These are phyloP conservation scores for Akabosia matsudoensis DNA, from an alignment of 1,140 invertebrate species.

Conservation along the genomic window DNA sequence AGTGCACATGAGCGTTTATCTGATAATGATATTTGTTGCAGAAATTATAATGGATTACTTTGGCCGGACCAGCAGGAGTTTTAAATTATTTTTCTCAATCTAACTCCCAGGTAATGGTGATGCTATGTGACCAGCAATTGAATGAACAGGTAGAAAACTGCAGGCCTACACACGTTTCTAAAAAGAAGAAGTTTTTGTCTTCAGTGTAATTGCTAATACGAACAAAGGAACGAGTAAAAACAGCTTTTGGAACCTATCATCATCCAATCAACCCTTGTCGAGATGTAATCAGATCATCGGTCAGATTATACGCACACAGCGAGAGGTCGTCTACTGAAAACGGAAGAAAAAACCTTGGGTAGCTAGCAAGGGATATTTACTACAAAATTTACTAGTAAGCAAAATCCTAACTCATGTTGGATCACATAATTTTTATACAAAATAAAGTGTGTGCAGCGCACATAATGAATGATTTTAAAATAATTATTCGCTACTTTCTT, in stretches of 20 bases:
- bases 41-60: neutral
- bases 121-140: neutral
- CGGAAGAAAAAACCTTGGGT: no score
- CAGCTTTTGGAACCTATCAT: constrained; percentile 22
- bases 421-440: no score
- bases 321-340: neutral
- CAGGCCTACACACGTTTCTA: neutral
- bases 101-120: no score
- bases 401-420: no score
- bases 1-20: no score
- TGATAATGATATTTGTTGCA: neutral
- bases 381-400: no score
- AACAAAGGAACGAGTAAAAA: neutral
- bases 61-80: no score
- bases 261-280: constrained; percentile 18
- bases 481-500: no score
- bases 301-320: constrained; percentile 1
- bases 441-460: no score
- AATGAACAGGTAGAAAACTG: neutral
- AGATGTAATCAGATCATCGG: constrained; percentile 13
- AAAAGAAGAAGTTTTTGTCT: neutral
- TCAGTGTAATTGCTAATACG: neutral
- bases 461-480: no score
- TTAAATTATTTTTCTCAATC: no score
- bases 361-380: neutral